phyloP scores from a whole-genome alignment of 2,888 invertebrate genomes.

The Drosophila antonietae region DNA sequence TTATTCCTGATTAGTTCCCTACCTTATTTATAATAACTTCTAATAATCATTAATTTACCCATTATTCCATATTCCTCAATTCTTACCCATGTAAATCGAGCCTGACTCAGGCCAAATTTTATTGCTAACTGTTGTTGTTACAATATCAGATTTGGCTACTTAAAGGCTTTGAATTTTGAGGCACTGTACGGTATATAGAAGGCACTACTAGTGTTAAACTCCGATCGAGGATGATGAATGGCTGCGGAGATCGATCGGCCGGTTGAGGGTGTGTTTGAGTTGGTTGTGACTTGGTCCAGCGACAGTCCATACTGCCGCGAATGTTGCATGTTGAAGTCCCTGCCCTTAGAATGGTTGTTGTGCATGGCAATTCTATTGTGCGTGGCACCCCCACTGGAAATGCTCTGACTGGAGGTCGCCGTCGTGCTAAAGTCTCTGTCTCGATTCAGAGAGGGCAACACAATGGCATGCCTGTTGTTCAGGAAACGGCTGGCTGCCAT shows the following conservation, averaged over 20 bases:
- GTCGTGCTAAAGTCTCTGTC: constrained; percentile 61
- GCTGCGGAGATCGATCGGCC: constrained; percentile 84
- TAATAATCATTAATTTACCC: background rate
- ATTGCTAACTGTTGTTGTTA: constrained; percentile 46
- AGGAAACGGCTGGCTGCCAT: constrained; percentile 72
- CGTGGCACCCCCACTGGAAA: constrained; percentile 47
- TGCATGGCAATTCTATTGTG: constrained; percentile 43
- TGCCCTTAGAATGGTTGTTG: constrained; percentile 4
- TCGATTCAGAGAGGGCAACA: constrained; percentile 78
- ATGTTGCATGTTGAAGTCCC: constrained; percentile 8
- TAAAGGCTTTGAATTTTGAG: constrained; percentile 83
- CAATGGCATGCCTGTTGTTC: constrained; percentile 80
- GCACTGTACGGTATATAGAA: constrained; percentile 83
- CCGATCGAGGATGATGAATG: constrained; percentile 74
- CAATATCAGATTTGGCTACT: constrained; percentile 69
- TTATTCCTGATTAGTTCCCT: background rate
- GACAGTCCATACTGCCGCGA: constrained; percentile 45
- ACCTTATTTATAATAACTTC: no score
- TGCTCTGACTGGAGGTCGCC: constrained; percentile 57
- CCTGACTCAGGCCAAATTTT: constrained; percentile 29
- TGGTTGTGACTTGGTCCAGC: constrained; percentile 40
- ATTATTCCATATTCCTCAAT: background rate
- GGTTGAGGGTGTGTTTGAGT: constrained; percentile 74
- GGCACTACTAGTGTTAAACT: constrained; percentile 70
- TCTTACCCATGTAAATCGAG: background rate